Conservation (phyloP, 2,797 vertebrate genomes). For the Microctenopoma stevenorrisi region DNA sequence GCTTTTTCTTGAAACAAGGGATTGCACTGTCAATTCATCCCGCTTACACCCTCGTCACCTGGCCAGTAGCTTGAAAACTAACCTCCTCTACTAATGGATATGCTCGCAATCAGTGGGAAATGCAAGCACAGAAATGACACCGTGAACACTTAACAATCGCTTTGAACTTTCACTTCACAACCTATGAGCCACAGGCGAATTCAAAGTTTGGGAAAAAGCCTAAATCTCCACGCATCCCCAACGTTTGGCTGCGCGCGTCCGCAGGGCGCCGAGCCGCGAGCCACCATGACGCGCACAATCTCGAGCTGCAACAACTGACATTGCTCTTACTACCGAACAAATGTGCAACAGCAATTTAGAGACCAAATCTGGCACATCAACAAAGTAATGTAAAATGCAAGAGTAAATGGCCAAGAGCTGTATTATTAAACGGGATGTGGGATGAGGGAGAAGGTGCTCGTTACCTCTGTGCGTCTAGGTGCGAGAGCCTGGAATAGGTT, state of each 20-base stretch:
- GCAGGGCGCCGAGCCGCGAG: conserved; percentile 62
- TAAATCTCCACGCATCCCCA: conserved; percentile 59
- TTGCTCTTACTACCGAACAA: conserved; percentile 14
- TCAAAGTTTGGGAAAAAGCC: conserved; percentile 64
- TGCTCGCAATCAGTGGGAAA: conserved; percentile 14
- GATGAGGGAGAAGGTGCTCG: conserved; percentile 64
- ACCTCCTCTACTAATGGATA: conserved; percentile 20
- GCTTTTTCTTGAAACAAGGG: conserved; percentile 58
- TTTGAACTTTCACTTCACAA: conserved; percentile 29
- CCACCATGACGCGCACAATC: conserved; percentile 72
- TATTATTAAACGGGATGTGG: conserved; percentile 35
- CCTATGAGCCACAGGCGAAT: conserved; percentile 51
- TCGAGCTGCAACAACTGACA: conserved; percentile 38
- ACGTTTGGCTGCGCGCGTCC: conserved; percentile 65
- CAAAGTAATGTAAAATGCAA: conserved; percentile 15
- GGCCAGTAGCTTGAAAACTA: conserved; percentile 48
- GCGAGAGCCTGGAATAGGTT: conserved; percentile 62
- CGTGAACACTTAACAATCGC: conserved; percentile 11
- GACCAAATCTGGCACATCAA: conserved; percentile 7
- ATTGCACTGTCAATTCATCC: conserved; percentile 60
- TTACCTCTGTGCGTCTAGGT: conserved; percentile 74
- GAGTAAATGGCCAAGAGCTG: conserved; percentile 14
- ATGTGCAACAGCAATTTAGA: conserved; percentile 20
- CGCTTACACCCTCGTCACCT: conserved; percentile 64
- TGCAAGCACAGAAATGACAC: conserved; percentile 5